These are phyloP conservation scores for Onychomys torridus DNA, from an alignment of 2,797 vertebrate species.

Conservation along the genomic window DNA sequence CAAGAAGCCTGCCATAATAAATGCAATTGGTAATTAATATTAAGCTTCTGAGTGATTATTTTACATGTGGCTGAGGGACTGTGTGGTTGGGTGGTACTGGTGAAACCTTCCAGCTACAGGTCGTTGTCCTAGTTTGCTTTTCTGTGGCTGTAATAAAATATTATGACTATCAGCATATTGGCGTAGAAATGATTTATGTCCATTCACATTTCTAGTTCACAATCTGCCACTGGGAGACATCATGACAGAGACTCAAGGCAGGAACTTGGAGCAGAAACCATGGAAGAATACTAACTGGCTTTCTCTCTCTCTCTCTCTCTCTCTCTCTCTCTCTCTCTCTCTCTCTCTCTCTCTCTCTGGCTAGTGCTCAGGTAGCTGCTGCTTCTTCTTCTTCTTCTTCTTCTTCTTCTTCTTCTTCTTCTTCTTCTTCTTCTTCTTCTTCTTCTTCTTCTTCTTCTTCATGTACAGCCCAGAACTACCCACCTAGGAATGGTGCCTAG, in stretches of 20 bases:
- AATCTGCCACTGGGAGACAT: neutral
- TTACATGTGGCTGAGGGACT: no score
- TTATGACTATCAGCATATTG: neutral
- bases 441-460: no score
- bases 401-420: no score
- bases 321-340: no score
- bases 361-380: neutral
- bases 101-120: neutral
- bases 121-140: neutral
- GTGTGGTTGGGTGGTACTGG: no score
- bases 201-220: neutral
- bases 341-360: neutral
- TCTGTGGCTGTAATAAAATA: neutral
- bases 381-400: no score
- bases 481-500: neutral
- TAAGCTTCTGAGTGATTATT: no score
- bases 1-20: no score
- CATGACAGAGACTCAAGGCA: neutral
- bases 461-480: no score
- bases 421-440: no score
- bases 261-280: neutral
- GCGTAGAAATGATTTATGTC: neutral
- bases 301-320: no score
- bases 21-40: no score
- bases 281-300: neutral